Percentiles rank a stretch among this genome's conserved stretches.
phyloP scores from a whole-genome alignment of 2,888 invertebrate genomes.

The Pristionchus fissidentatus region DNA sequence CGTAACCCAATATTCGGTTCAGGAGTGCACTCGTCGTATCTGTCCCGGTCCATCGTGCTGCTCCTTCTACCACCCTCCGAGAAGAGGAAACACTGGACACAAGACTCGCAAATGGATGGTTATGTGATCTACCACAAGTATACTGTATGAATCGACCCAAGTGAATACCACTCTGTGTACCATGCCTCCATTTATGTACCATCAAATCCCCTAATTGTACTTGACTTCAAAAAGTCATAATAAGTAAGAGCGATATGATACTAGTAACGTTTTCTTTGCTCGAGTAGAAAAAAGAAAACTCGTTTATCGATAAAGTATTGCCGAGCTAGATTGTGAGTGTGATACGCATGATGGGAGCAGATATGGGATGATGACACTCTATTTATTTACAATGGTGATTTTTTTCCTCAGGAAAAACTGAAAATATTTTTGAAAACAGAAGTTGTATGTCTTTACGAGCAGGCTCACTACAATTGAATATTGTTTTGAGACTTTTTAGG shows the following conservation, averaged over 20 bases:
- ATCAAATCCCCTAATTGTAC: background rate
- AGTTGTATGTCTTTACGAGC: too few species aligned
- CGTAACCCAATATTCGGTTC: background rate
- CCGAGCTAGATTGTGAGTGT: background rate
- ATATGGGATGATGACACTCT: too few species aligned
- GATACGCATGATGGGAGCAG: too few species aligned
- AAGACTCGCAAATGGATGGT: slow-evolving; percentile 10
- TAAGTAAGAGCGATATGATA: background rate
- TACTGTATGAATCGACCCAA: background rate
- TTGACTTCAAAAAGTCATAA: background rate
- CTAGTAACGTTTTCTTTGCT: background rate
- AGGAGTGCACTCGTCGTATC: slow-evolving; percentile 43
- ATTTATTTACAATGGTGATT: too few species aligned
- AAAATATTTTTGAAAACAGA: too few species aligned
- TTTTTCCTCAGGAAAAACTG: too few species aligned
- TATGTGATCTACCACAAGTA: background rate
- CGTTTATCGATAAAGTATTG: slow-evolving; percentile 14
- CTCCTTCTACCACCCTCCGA: slow-evolving; percentile 34
- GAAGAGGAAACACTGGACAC: background rate
- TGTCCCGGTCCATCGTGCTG: slow-evolving; percentile 20
- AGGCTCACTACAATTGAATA: too few species aligned
- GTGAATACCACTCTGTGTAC: background rate
- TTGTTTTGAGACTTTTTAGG: too few species aligned
- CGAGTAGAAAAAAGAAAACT: background rate
- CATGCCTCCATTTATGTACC: background rate